Percentiles rank a stretch among this genome's conserved stretches.
Evolutionary conservation across 1,140 invertebrate species (phyloP).

Genomic region (Contarinia nasturtii): DNA sequence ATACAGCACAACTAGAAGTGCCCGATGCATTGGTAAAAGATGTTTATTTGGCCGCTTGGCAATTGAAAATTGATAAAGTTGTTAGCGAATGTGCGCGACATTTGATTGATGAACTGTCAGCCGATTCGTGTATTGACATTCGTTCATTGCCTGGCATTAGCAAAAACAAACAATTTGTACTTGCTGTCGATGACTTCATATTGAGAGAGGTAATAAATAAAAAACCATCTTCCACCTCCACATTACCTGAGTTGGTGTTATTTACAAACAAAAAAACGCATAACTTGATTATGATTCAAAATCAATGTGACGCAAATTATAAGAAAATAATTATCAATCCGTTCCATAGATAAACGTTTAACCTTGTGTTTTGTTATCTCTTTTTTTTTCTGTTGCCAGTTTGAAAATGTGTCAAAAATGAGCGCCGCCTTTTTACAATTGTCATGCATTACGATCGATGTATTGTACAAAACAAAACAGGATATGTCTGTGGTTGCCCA

Average conservation of each 20-base stretch:
- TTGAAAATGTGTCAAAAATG: slow-evolving; percentile 33
- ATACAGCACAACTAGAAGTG: slow-evolving; percentile 36
- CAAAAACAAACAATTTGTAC: slow-evolving; percentile 35
- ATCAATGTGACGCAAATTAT: too few relatives aligned
- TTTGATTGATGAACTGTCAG: slow-evolving; percentile 42
- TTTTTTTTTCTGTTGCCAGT: slow-evolving; percentile 22
- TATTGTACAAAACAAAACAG: slow-evolving; percentile 38
- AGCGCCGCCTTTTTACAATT: slow-evolving; percentile 30
- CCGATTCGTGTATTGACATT: slow-evolving; percentile 50
- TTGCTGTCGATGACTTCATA: slow-evolving; percentile 51
- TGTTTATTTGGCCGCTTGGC: slow-evolving; percentile 52
- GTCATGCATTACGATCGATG: slow-evolving; percentile 42
- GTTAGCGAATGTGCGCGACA: slow-evolving; percentile 48
- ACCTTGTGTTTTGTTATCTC: neutral
- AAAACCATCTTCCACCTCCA: slow-evolving; percentile 14
- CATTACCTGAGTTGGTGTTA: neutral
- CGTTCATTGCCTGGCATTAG: slow-evolving; percentile 44
- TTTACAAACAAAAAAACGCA: neutral
- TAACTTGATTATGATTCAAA: too few relatives aligned
- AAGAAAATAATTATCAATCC: too few relatives aligned
- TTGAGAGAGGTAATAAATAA: slow-evolving; percentile 45
- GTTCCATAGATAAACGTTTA: too few relatives aligned
- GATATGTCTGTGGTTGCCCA: slow-evolving; percentile 37
- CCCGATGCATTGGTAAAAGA: slow-evolving; percentile 30
- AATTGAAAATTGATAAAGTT: slow-evolving; percentile 52